A percentile compares a stretch with the other conserved stretches of the same genome.
These are phyloP conservation scores for Iguana delicatissima DNA, from an alignment of 2,797 vertebrate genomes.

Conservation along the genomic window DNA sequence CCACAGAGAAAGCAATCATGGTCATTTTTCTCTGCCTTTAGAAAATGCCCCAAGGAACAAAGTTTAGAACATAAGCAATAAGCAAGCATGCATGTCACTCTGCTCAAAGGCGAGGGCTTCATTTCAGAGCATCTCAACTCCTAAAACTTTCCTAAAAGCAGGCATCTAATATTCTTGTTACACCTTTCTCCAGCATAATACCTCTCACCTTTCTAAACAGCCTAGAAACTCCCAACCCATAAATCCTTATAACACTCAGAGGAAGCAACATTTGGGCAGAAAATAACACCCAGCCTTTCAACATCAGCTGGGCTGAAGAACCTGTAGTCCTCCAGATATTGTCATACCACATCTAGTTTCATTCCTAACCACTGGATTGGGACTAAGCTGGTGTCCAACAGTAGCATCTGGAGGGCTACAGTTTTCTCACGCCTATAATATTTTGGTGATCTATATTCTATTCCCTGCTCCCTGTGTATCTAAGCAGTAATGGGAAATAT, in stretches of 20 bases:
- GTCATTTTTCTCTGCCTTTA: background rate
- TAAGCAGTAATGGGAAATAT: background rate
- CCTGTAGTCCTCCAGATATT: background rate
- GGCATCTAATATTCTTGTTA: background rate
- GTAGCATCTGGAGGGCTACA: background rate
- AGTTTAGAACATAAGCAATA: background rate
- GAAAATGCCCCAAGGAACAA: background rate
- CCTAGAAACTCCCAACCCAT: background rate
- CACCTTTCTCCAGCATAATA: background rate
- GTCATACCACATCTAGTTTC: background rate
- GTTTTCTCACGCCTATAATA: background rate
- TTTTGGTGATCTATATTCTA: background rate
- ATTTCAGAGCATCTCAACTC: background rate
- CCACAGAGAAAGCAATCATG: background rate
- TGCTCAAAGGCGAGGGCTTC: background rate
- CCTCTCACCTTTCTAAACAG: background rate
- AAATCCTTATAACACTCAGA: background rate
- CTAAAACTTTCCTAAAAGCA: background rate
- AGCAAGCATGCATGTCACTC: background rate
- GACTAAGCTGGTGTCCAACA: background rate
- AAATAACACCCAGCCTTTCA: background rate
- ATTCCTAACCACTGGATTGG: no score
- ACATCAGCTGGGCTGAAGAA: background rate
- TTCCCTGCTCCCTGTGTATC: background rate
- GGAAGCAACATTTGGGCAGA: background rate